These are phyloP conservation scores for Penelope pileata DNA, from an alignment of 2,113 vertebrate genomes.

Conservation along the genomic window DNA sequence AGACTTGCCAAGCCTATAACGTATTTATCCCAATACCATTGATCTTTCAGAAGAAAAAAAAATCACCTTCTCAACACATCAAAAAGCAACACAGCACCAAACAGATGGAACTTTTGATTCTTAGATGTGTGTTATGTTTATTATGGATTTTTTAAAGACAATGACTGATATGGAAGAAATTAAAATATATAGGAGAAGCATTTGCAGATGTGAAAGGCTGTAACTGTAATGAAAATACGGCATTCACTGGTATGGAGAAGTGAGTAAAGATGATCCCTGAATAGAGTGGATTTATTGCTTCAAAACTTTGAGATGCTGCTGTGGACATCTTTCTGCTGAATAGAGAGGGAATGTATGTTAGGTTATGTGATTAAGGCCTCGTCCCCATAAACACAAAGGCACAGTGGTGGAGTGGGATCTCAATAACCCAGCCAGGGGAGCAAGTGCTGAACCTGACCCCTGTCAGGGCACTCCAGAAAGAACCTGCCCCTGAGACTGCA, in stretches of 20 bases:
- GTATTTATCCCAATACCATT: background rate
- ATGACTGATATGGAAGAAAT: background rate
- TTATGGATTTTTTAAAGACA: background rate
- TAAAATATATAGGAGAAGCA: background rate
- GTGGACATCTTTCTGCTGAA: background rate
- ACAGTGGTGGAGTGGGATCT: background rate
- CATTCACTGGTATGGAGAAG: background rate
- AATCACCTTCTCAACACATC: background rate
- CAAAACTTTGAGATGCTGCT: background rate
- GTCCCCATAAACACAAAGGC: background rate
- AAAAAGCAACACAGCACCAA: background rate
- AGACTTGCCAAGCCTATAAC: background rate
- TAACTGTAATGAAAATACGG: background rate
- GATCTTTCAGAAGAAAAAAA: conserved; percentile 12
- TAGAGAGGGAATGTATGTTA: background rate
- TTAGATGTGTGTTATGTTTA: background rate
- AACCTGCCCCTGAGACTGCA: too few relatives aligned
- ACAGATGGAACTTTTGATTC: background rate
- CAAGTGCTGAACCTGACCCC: background rate
- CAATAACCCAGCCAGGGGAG: background rate
- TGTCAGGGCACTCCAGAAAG: too few relatives aligned
- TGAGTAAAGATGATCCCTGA: background rate
- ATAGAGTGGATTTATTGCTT: background rate
- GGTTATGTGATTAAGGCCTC: background rate
- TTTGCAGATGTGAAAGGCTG: background rate